Conservation (phyloP, 2,113 vertebrate species). For the Pheucticus melanocephalus region DNA sequence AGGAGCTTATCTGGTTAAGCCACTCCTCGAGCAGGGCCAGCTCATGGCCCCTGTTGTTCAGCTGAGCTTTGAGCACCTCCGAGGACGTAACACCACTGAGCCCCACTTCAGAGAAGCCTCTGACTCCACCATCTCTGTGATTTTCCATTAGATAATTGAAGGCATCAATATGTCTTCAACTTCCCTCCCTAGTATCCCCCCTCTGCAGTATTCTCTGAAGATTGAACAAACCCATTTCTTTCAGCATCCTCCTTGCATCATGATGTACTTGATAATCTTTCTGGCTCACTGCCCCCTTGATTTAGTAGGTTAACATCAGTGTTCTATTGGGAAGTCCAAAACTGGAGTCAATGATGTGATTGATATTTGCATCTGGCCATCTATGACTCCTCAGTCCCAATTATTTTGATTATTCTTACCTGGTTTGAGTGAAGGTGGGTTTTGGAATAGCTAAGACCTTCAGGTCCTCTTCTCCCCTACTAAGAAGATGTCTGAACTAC, state of each 20-base stretch:
- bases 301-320: neutral
- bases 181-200: neutral
- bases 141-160: neutral
- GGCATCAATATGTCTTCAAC: neutral
- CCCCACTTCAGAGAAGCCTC: neutral
- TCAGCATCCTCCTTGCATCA: neutral
- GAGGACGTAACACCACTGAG: neutral
- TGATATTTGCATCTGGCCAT: neutral
- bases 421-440: neutral
- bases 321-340: neutral
- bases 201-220: neutral
- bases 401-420: neutral
- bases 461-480: neutral
- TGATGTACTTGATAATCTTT: neutral
- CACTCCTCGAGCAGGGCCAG: neutral
- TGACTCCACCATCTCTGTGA: neutral
- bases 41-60: neutral
- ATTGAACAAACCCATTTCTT: neutral
- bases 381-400: neutral
- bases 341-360: neutral
- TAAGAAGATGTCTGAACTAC: neutral
- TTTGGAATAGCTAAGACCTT: neutral
- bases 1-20: neutral
- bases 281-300: neutral
- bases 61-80: neutral